Percentiles rank a stretch among this genome's conserved stretches.
These are phyloP conservation scores for Ptychochromis oligacanthus DNA, from an alignment of 2,113 vertebrate genomes.

Conservation along the genomic window DNA sequence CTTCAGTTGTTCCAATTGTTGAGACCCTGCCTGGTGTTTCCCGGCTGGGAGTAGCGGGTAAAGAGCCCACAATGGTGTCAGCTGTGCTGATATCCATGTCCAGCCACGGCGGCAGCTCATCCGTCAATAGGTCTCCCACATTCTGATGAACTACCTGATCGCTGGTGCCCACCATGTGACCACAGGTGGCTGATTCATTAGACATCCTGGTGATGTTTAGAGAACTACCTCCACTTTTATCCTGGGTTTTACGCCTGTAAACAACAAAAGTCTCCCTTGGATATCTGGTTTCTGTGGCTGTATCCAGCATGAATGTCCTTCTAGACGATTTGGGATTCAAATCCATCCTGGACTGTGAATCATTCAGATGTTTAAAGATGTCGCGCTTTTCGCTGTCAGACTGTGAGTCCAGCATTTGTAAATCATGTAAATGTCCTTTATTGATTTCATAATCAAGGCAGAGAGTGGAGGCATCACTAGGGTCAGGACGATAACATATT, in stretches of 20 bases:
- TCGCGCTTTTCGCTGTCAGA: neutral
- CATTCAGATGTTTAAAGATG: neutral
- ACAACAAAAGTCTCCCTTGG: constrained; percentile 34
- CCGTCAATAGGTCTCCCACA: constrained; percentile 40
- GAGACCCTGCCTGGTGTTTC: neutral
- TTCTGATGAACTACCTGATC: neutral
- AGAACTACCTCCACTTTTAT: neutral
- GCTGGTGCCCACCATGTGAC: neutral
- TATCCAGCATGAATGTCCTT: neutral
- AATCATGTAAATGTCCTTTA: neutral
- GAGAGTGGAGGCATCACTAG: neutral
- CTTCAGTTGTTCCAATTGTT: neutral
- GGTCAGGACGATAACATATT: neutral
- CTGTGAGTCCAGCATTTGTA: neutral
- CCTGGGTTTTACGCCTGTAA: neutral
- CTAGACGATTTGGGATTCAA: neutral
- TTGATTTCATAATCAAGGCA: neutral
- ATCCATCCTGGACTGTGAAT: neutral
- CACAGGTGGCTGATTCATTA: neutral
- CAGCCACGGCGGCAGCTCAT: constrained; percentile 71
- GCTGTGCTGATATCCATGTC: constrained; percentile 1
- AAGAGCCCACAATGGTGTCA: neutral
- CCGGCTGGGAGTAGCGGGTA: constrained; percentile 21
- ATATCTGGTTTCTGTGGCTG: neutral
- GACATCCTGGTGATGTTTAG: neutral